Percentiles rank a stretch among this genome's conserved stretches.
Evolutionary conservation across 2,797 vertebrate genomes (phyloP).

Genomic region (Sebastes hubbsi): DNA sequence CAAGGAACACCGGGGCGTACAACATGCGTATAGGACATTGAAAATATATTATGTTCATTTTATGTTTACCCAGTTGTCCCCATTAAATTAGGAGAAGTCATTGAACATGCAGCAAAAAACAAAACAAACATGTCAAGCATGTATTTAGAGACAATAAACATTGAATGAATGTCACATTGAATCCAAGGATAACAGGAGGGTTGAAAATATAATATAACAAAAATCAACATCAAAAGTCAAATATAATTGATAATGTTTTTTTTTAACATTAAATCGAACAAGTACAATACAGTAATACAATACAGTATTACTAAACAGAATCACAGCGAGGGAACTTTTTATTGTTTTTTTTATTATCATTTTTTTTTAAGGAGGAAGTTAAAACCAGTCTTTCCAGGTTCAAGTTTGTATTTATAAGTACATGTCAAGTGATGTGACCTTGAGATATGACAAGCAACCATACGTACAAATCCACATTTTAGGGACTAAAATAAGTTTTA

Average conservation of each 20-base stretch:
- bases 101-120: too few relatives aligned
- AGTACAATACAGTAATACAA: not conserved
- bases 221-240: not conserved
- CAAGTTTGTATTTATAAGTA: not conserved
- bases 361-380: not conserved
- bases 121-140: too few relatives aligned
- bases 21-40: too few relatives aligned
- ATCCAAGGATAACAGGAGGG: too few relatives aligned
- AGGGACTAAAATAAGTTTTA: not conserved
- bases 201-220: not conserved
- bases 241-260: not conserved
- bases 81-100: too few relatives aligned
- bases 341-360: not conserved
- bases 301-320: not conserved
- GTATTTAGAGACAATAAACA: too few relatives aligned
- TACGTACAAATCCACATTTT: not conserved
- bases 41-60: too few relatives aligned
- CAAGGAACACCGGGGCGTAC: too few relatives aligned
- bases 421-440: not conserved
- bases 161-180: too few relatives aligned
- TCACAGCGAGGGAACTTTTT: not conserved
- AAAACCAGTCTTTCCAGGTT: not conserved
- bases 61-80: too few relatives aligned
- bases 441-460: not conserved
- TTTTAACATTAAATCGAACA: not conserved